Evolutionary conservation across 2,113 vertebrate genomes (phyloP).

Genomic region (Equus przewalskii): DNA sequence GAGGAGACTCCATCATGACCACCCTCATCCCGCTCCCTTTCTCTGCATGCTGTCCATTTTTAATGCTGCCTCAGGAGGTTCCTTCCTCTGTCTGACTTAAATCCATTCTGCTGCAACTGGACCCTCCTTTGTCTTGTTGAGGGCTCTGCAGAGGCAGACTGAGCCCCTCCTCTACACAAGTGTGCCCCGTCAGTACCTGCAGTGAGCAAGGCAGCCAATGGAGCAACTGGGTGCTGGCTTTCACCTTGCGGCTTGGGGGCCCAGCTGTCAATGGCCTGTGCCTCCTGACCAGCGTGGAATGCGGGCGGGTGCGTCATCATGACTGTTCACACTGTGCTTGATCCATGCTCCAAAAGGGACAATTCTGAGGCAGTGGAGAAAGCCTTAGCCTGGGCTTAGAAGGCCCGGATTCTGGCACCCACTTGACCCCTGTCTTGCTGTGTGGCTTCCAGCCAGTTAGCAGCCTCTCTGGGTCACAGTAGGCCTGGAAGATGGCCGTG

Average conservation of each 20-base stretch:
- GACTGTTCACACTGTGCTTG: not conserved
- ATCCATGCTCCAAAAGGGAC: not conserved
- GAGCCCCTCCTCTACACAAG: not conserved
- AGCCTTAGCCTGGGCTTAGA: not conserved
- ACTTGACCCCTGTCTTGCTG: not conserved
- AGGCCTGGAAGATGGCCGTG: not conserved
- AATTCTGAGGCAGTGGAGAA: not conserved
- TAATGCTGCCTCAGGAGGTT: conserved; percentile 27
- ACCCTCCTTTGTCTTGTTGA: not conserved
- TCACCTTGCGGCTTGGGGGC: not conserved
- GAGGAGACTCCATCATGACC: not conserved
- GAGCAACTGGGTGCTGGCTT: not conserved
- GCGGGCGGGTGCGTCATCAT: not conserved
- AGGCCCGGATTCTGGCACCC: not conserved
- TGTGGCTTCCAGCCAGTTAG: not conserved
- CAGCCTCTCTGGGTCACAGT: not conserved
- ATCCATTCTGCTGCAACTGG: not conserved
- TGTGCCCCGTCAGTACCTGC: not conserved
- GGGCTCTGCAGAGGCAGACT: not conserved
- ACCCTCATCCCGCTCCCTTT: not conserved
- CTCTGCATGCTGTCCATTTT: not conserved
- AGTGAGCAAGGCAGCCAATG: not conserved
- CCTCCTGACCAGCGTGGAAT: not conserved
- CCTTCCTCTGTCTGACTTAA: conserved; percentile 42
- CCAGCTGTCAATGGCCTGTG: not conserved